A percentile compares a stretch with the other conserved stretches of the same genome.
These are phyloP conservation scores for Cichlasoma orientale DNA, from an alignment of 2,797 vertebrate species.

Conservation along the genomic window DNA sequence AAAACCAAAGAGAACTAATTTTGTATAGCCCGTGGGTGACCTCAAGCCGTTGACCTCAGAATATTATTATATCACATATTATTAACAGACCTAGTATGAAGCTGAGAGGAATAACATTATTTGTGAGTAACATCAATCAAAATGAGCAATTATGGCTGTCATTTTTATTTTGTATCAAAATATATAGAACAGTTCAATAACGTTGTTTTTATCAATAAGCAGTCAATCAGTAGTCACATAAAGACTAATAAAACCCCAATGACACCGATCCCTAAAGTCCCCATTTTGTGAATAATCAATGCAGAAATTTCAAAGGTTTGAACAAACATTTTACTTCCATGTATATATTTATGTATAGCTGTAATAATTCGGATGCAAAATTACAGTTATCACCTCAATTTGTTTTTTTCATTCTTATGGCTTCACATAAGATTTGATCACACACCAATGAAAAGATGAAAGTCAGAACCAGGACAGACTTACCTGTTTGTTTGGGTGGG, in stretches of 20 bases:
- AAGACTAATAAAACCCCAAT: background rate
- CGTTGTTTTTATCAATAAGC: background rate
- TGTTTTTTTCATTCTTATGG: background rate
- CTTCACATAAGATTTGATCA: background rate
- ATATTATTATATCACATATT: too few species aligned
- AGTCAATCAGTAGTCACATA: background rate
- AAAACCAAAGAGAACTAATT: too few species aligned
- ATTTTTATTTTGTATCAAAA: background rate
- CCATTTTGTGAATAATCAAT: background rate
- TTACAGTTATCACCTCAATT: background rate
- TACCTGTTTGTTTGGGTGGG: conserved; percentile 95
- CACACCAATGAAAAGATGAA: background rate
- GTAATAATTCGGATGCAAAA: background rate
- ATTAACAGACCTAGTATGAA: too few species aligned
- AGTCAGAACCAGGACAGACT: background rate
- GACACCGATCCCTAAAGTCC: background rate
- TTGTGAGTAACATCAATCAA: too few species aligned
- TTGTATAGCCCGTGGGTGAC: too few species aligned
- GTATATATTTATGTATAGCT: background rate
- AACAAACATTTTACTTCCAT: background rate
- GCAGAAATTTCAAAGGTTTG: background rate
- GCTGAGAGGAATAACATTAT: background rate
- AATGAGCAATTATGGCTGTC: too few species aligned
- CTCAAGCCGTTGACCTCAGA: too few species aligned
- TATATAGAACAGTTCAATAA: background rate